A percentile compares a stretch with the other conserved stretches of the same genome.
These are phyloP conservation scores for Decapterus maruadsi DNA, from an alignment of 2,797 vertebrate species.

Conservation along the genomic window DNA sequence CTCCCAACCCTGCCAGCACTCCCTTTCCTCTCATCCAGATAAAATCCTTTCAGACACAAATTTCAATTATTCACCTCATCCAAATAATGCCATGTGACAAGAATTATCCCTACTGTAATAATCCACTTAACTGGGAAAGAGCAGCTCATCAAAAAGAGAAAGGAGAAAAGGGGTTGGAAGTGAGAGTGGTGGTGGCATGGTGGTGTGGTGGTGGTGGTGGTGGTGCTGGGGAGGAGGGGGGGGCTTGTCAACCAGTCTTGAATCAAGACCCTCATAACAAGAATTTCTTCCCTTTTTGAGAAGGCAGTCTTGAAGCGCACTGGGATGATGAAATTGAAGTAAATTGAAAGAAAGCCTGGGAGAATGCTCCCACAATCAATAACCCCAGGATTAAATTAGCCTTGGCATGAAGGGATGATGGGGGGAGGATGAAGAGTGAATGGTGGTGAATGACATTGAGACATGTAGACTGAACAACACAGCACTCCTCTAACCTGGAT, in stretches of 20 bases:
- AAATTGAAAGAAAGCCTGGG: slow-evolving; percentile 87
- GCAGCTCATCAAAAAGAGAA: slow-evolving; percentile 89
- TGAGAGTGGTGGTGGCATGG: slow-evolving; percentile 64
- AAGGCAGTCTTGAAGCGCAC: slow-evolving; percentile 78
- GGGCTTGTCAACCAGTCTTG: slow-evolving; percentile 81
- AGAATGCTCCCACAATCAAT: slow-evolving; percentile 85
- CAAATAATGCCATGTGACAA: slow-evolving; percentile 93
- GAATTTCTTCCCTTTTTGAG: slow-evolving; percentile 83
- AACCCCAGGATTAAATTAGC: slow-evolving; percentile 85
- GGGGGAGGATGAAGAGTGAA: slow-evolving; percentile 81
- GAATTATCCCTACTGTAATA: slow-evolving; percentile 92
- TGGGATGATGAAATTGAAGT: slow-evolving; percentile 84
- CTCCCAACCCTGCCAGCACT: slow-evolving; percentile 84
- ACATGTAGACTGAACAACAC: slow-evolving; percentile 81
- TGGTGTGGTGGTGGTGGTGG: slow-evolving; percentile 50
- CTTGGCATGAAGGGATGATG: slow-evolving; percentile 83
- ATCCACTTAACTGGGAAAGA: slow-evolving; percentile 92
- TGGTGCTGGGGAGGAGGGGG: slow-evolving; percentile 39
- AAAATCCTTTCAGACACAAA: slow-evolving; percentile 93
- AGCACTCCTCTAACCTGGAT: slow-evolving; percentile 67
- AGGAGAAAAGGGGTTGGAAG: slow-evolving; percentile 80
- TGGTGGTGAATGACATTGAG: slow-evolving; percentile 83
- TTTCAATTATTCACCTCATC: slow-evolving; percentile 93
- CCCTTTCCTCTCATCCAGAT: slow-evolving; percentile 89
- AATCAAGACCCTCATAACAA: slow-evolving; percentile 82